phyloP scores from a whole-genome alignment of 2,113 vertebrate species.

The Telmatochromis brachygnathus region DNA sequence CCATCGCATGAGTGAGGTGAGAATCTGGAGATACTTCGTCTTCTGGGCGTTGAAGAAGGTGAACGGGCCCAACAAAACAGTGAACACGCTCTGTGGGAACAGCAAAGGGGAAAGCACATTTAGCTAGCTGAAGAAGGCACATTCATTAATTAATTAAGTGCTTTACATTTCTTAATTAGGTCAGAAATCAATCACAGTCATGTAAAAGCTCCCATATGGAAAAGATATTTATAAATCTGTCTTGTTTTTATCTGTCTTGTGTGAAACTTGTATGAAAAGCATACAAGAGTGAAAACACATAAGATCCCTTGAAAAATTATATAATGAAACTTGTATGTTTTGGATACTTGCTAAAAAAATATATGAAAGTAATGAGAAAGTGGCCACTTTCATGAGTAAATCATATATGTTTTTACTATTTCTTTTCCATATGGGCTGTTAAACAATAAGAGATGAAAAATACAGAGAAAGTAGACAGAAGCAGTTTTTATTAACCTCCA shows the following conservation, averaged over 20 bases:
- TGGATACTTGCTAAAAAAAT: fast-evolving
- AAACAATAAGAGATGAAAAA: neutral
- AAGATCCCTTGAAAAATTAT: no score
- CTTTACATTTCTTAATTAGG: neutral
- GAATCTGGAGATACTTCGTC: constrained; percentile 96
- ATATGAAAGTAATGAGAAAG: no score
- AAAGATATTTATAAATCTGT: fast-evolving
- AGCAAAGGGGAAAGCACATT: neutral
- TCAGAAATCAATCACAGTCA: neutral
- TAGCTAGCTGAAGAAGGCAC: neutral
- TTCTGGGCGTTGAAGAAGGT: constrained; percentile 97
- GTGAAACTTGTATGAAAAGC: no score
- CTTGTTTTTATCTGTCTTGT: no score
- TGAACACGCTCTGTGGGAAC: constrained; percentile 78
- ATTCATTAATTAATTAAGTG: fast-evolving
- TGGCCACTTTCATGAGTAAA: no score
- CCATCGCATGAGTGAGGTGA: constrained; percentile 97
- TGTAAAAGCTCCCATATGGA: neutral
- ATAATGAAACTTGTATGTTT: no score
- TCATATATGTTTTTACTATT: no score
- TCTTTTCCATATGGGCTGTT: no score
- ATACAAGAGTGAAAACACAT: fast-evolving
- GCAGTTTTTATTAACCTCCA: neutral
- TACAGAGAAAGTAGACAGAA: neutral
- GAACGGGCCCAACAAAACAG: constrained; percentile 88